Evolutionary conservation across 92 coral and sea anemone genomes (phyloP).

Genomic region (Desmophyllum pertusum): DNA sequence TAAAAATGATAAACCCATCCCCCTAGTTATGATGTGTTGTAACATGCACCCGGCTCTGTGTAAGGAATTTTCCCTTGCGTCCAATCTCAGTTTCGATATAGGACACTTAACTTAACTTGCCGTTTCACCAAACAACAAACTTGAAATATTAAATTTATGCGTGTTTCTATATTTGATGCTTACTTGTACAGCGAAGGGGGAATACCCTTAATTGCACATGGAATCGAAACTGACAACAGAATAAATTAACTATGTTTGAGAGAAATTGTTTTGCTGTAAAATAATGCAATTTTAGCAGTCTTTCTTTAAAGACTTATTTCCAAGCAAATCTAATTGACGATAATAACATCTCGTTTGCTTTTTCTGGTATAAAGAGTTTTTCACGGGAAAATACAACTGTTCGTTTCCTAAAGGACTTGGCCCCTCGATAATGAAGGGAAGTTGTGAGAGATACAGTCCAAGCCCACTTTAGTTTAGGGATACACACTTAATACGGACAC

Average conservation of each 20-base stretch:
- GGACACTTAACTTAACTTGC: background rate
- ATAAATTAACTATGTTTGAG: background rate
- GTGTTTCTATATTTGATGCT: slow-evolving; percentile 11
- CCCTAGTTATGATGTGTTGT: background rate
- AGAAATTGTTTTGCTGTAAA: background rate
- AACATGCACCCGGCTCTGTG: background rate
- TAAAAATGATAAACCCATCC: background rate
- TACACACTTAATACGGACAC: too few species aligned
- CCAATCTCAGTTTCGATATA: background rate
- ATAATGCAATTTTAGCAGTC: background rate
- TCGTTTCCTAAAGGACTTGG: too few species aligned
- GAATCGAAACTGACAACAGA: background rate
- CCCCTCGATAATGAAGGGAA: too few species aligned
- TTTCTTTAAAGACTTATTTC: too few species aligned
- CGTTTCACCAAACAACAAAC: background rate
- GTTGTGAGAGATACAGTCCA: too few species aligned
- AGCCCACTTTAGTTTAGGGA: too few species aligned
- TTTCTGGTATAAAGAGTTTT: background rate
- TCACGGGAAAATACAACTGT: too few species aligned
- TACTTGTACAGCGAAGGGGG: slow-evolving; percentile 9
- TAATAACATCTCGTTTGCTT: too few species aligned
- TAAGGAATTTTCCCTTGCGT: background rate
- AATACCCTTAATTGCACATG: slow-evolving; percentile 11
- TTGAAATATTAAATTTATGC: too few species aligned
- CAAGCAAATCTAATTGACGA: too few species aligned